These are phyloP conservation scores for Baronia brevicornis DNA, from an alignment of 2,888 invertebrate genomes.

Conservation along the genomic window DNA sequence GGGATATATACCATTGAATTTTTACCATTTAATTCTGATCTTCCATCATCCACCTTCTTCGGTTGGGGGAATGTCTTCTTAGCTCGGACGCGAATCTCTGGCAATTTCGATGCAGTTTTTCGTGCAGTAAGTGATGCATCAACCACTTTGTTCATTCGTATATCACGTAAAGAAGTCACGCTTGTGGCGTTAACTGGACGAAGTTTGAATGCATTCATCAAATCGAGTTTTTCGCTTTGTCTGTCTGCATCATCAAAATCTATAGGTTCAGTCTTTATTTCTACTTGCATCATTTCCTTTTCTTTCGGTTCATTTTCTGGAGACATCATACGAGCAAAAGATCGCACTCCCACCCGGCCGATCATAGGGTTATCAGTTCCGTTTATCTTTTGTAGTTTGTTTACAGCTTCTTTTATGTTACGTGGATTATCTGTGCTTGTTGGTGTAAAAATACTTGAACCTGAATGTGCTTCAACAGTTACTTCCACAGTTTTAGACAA, in stretches of 20 bases:
- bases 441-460: constrained; percentile 45
- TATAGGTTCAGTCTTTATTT: constrained; percentile 60
- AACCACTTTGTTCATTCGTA: constrained; percentile 52
- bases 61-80: constrained; percentile 61
- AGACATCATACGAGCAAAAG: constrained; percentile 61
- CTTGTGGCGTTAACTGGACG: constrained; percentile 42
- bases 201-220: constrained; percentile 55
- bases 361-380: constrained; percentile 35
- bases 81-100: constrained; percentile 42
- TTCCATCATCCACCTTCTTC: constrained; percentile 46
- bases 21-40: constrained; percentile 56
- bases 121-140: constrained; percentile 30
- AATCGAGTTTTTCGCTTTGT: constrained; percentile 51
- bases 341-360: constrained; percentile 56
- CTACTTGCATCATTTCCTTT: constrained; percentile 35
- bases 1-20: constrained; percentile 71
- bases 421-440: constrained; percentile 40
- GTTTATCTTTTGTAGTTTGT: constrained; percentile 40
- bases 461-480: constrained; percentile 32
- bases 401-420: constrained; percentile 43
- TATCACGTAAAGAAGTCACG: constrained; percentile 40
- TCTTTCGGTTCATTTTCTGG: constrained; percentile 23
- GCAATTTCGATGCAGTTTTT: constrained; percentile 29
- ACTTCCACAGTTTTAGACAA: constrained; percentile 29
- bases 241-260: constrained; percentile 55